phyloP scores from a whole-genome alignment of 2,888 invertebrate genomes.

The Thymelicus lineola region DNA sequence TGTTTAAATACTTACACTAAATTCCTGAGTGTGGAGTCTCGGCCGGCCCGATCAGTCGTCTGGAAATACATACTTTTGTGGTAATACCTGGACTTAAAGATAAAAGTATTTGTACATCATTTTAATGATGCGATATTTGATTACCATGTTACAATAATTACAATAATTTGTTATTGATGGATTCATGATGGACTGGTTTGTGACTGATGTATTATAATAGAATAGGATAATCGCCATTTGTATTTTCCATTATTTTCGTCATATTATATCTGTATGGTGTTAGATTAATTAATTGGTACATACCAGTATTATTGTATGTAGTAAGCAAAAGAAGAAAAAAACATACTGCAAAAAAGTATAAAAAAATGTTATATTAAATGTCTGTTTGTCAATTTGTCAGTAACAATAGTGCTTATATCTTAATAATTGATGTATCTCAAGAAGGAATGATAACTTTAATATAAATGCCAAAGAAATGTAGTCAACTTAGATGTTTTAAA shows the following conservation, averaged over 20 bases:
- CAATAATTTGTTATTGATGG: background rate
- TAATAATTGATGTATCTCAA: background rate
- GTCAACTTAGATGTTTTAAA: background rate
- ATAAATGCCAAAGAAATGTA: slow-evolving; percentile 4
- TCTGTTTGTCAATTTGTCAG: slow-evolving; percentile 10
- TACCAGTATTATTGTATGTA: background rate
- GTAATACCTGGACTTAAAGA: no score
- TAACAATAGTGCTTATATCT: background rate
- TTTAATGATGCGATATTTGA: no score
- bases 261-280: no score
- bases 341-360: background rate
- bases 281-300: no score
- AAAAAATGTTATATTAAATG: background rate
- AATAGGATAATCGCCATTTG: background rate
- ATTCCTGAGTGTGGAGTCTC: no score
- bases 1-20: no score
- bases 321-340: background rate
- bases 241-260: background rate
- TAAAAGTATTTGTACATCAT: no score
- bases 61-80: no score
- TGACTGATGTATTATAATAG: background rate
- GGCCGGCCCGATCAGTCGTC: no score
- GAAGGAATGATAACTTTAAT: background rate
- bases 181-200: background rate
- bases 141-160: no score